Evolutionary conservation across 2,888 invertebrate genomes (phyloP).

Genomic region (Cheilosia impressa): DNA sequence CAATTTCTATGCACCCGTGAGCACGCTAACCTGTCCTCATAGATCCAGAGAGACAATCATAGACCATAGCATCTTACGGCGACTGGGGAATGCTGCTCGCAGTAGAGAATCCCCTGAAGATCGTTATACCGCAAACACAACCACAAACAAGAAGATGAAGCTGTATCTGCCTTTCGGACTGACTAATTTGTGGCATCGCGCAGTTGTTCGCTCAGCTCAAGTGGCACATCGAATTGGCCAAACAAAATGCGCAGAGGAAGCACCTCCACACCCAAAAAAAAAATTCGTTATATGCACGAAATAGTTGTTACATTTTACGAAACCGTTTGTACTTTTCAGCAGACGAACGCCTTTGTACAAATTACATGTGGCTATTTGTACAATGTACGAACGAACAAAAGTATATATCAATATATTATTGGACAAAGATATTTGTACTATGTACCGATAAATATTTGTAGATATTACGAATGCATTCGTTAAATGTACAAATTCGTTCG

Average conservation of each 20-base stretch:
- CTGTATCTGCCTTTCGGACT: constrained; percentile 6
- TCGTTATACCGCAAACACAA: background rate
- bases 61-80: constrained; percentile 17
- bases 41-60: constrained; percentile 11
- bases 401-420: too few relatives aligned
- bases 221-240: constrained; percentile 43
- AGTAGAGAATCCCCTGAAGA: constrained; percentile 6
- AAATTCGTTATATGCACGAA: too few relatives aligned
- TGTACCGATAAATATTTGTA: too few relatives aligned
- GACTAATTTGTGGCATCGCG: constrained; percentile 7
- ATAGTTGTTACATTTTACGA: too few relatives aligned
- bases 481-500: too few relatives aligned
- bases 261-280: too few relatives aligned
- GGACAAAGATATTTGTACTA: too few relatives aligned
- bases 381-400: too few relatives aligned
- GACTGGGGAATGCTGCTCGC: constrained; percentile 1
- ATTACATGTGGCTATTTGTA: too few relatives aligned
- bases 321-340: too few relatives aligned
- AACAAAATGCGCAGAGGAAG: constrained; percentile 34
- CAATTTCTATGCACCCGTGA: constrained; percentile 49
- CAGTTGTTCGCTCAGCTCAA: constrained; percentile 2
- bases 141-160: constrained; percentile 9
- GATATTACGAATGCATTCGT: too few relatives aligned
- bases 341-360: too few relatives aligned
- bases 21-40: constrained; percentile 51